A percentile compares a stretch with the other conserved stretches of the same genome.
These are phyloP conservation scores for Aethina tumida DNA, from an alignment of 1,140 invertebrate genomes.

Conservation along the genomic window DNA sequence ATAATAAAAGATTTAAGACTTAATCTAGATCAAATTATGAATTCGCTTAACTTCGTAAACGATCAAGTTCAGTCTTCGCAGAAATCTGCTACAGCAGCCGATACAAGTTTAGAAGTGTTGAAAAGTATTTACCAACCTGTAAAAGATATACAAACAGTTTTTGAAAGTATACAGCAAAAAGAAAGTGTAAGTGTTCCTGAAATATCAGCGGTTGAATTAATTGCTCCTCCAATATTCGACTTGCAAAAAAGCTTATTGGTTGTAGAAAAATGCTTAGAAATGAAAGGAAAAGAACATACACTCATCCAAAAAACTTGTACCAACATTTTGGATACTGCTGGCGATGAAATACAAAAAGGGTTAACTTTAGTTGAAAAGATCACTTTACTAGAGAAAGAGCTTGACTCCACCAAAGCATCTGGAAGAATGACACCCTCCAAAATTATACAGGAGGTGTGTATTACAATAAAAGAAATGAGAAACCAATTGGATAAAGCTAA, in stretches of 20 bases:
- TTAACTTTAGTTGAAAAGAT: constrained; percentile 41
- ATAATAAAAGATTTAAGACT: constrained; percentile 23
- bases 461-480: constrained; percentile 43
- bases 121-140: constrained; percentile 50
- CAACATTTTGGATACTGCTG: constrained; percentile 47
- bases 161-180: constrained; percentile 38
- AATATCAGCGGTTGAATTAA: constrained; percentile 42
- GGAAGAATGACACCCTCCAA: constrained; percentile 37
- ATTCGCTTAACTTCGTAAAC: constrained; percentile 45
- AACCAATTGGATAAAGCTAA: constrained; percentile 39
- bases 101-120: constrained; percentile 53
- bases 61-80: constrained; percentile 51
- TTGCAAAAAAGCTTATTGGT: constrained; percentile 51
- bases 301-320: constrained; percentile 53
- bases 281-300: constrained; percentile 51
- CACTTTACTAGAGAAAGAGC: constrained; percentile 35
- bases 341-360: constrained; percentile 41
- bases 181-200: constrained; percentile 28
- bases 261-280: constrained; percentile 56
- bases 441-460: constrained; percentile 39
- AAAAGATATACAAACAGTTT: constrained; percentile 49
- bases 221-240: constrained; percentile 48
- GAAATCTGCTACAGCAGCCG: constrained; percentile 50
- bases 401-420: constrained; percentile 36
- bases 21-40: constrained; percentile 30